Conservation (phyloP, 2,797 vertebrate genomes). For the Rhinella marina region DNA sequence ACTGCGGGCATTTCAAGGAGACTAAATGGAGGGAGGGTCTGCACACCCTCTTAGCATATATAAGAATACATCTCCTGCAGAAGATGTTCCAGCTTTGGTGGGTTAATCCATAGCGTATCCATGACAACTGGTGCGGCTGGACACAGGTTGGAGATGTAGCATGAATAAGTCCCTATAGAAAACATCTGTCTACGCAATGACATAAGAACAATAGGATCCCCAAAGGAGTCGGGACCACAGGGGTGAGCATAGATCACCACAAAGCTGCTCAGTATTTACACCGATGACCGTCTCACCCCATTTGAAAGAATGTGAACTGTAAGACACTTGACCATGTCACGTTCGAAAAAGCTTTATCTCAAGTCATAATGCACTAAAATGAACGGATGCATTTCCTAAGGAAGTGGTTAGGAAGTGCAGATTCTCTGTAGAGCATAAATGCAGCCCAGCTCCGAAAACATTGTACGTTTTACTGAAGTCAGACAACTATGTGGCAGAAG, state of each 20-base stretch:
- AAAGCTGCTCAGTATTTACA: not conserved
- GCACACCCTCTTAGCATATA: conserved; percentile 35
- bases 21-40: conserved; percentile 54
- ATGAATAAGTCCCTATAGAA: conserved; percentile 52
- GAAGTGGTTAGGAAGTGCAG: not conserved
- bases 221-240: not conserved
- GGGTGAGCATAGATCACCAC: conserved; percentile 26
- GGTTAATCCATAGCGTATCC: conserved; percentile 58
- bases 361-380: not conserved
- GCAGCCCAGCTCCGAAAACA: not conserved
- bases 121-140: conserved; percentile 61
- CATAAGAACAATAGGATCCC: conserved; percentile 48
- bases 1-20: conserved; percentile 53
- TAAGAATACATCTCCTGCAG: conserved; percentile 45
- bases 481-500: not conserved
- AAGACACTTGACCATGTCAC: not conserved
- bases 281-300: conserved; percentile 4
- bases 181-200: conserved; percentile 45
- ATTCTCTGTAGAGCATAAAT: not conserved
- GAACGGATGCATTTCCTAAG: not conserved
- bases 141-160: conserved; percentile 54
- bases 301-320: not conserved
- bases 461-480: not conserved
- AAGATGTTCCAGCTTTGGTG: conserved; percentile 48
- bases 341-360: not conserved